These are phyloP conservation scores for Pao palembangensis DNA, from an alignment of 2,113 vertebrate genomes.

Conservation along the genomic window DNA sequence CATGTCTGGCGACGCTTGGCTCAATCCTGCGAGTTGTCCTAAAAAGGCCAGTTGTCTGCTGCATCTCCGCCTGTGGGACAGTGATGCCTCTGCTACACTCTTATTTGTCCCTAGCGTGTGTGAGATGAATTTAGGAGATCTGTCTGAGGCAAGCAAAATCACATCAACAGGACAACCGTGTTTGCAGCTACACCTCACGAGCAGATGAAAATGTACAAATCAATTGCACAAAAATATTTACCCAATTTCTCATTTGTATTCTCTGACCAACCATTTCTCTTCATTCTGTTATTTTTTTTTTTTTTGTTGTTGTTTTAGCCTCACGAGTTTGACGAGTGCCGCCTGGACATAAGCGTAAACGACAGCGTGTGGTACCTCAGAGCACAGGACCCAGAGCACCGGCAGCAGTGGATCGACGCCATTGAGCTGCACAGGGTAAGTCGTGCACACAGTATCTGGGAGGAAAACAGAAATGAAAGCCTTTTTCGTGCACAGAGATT, in stretches of 20 bases:
- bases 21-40: constrained; percentile 26
- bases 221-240: not conserved
- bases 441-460: not conserved
- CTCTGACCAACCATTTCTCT: not conserved
- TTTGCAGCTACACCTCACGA: not conserved
- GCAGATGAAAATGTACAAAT: too few species aligned
- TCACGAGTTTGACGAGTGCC: constrained; percentile 97
- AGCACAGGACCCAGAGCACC: constrained; percentile 88
- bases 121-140: constrained; percentile 2
- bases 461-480: not conserved
- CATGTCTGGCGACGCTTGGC: constrained; percentile 18
- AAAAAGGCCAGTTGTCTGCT: constrained; percentile 46
- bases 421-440: constrained; percentile 93
- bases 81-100: not conserved
- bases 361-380: constrained; percentile 97
- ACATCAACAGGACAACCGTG: not conserved
- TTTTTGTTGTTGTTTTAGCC: constrained; percentile 68
- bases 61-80: constrained; percentile 17
- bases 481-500: constrained; percentile 5
- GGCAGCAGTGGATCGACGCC: constrained; percentile 91
- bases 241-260: not conserved
- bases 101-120: constrained; percentile 1
- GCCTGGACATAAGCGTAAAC: constrained; percentile 96
- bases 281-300: constrained; percentile 3
- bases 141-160: not conserved